Evolutionary conservation across 2,888 invertebrate genomes (phyloP), one percentile per base, ranked within the genome.

Genomic region (Polyploca ridens): DNA sequence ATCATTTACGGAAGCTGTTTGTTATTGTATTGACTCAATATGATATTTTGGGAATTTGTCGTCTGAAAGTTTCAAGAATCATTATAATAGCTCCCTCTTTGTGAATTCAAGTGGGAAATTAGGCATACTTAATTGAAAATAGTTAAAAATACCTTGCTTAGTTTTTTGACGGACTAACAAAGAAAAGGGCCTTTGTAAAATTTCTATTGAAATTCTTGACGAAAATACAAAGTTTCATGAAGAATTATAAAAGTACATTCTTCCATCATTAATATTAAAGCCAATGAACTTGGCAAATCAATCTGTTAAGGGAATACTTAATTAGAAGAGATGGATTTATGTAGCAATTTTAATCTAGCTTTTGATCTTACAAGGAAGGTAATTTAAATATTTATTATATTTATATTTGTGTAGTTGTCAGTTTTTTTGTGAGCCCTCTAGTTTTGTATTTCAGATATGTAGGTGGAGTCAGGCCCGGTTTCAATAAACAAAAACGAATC

Each of bases 161-260:
- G 54, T 54, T 16, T 13, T 54, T 19, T 54, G 54, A 54, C 54
- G 54, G 54, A 4, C n/a, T 19, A 10, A 4, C 14, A 10, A 3
- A n/a, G 3, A 54, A 2, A 8, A n/a, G n/a, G 27, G 19, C 54
- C 19, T 5, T 54, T 54, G 19, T 54, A 10, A 3, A 10, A 54
- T 54, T 19, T 54, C 19, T 19, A 54, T 54, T 54, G 54, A 54
- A 19, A 54, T 54, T 54, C 54, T 19, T n/a, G 54, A 54, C 19
- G 19, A 19, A 54, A n/a, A 4, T 19, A 0, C 19, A 7, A 54
- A 54, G 54, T 54, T 54, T 10, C 3, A 10, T 7, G 19, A 54
- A 19, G 7, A 0, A 33, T 33, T 33, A 33, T 5, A 16, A 54
- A 54, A 19, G 19, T 19, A 54, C 19, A 19, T 19, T 19, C 5